phyloP scores from a whole-genome alignment of 2,888 invertebrate species.

The Microplitis deprimator region DNA sequence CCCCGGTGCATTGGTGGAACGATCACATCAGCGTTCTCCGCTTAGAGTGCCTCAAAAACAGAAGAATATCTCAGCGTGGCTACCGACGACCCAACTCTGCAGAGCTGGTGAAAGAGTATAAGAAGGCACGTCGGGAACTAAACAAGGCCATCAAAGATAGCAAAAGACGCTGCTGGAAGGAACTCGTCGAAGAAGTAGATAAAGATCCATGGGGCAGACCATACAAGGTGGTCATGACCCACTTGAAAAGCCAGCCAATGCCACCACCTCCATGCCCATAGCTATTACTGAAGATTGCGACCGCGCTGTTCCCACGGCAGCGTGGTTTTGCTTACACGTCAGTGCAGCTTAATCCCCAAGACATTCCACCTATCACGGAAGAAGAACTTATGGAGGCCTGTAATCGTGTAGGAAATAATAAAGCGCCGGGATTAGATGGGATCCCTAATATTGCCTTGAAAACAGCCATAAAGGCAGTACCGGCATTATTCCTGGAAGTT shows the following conservation, averaged over 20 bases:
- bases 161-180: conserved; percentile 32
- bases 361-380: conserved; percentile 11
- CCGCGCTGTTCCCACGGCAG: conserved; percentile 39
- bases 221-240: conserved; percentile 48
- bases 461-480: conserved; percentile 39
- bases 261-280: conserved; percentile 41
- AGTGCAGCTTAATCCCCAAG: background rate
- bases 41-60: conserved; percentile 23
- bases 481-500: conserved; percentile 43
- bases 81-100: background rate
- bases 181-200: conserved; percentile 39
- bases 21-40: conserved; percentile 36
- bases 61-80: conserved; percentile 37
- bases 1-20: conserved; percentile 45
- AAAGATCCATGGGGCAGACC: conserved; percentile 44
- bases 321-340: background rate
- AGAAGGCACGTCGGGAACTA: conserved; percentile 34
- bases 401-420: conserved; percentile 39
- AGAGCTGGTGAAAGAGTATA: conserved; percentile 33
- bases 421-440: conserved; percentile 49
- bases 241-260: conserved; percentile 37
- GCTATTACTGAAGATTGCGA: conserved; percentile 46
- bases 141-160: conserved; percentile 37
- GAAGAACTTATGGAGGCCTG: conserved; percentile 39
- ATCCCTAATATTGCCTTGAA: conserved; percentile 49